Evolutionary conservation across 2,888 invertebrate genomes (phyloP).

Genomic region (Drosophila neoperkinsi): DNA sequence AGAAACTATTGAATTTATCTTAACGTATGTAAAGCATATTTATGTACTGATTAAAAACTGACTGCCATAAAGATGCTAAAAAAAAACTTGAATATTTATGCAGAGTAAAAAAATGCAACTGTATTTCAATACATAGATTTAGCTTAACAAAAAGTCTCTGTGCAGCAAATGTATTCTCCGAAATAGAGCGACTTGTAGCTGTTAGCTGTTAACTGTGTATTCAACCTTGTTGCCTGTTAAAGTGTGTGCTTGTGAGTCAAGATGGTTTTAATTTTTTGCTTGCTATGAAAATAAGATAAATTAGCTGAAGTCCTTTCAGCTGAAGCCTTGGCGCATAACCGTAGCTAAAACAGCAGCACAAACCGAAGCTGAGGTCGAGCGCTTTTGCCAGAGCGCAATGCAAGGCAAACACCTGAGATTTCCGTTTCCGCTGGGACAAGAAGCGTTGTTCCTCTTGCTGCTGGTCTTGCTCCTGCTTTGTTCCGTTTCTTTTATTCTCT

Average conservation of each 20-base stretch:
- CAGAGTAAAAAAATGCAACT: background rate
- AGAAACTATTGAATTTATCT: too few species aligned
- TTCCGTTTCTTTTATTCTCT: constrained; percentile 20
- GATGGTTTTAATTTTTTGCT: constrained; percentile 12
- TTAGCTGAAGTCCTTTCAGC: constrained; percentile 57
- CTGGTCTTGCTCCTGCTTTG: constrained; percentile 12
- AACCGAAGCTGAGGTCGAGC: constrained; percentile 22
- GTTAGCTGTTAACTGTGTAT: background rate
- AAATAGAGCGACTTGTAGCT: constrained; percentile 3
- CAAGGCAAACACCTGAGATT: constrained; percentile 79
- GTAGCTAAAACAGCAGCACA: constrained; percentile 3
- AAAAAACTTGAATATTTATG: background rate
- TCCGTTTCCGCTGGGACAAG: constrained; percentile 74
- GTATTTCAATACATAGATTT: background rate
- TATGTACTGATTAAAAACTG: background rate
- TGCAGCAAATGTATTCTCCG: background rate
- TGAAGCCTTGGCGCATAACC: constrained; percentile 23
- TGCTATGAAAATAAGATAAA: constrained; percentile 72
- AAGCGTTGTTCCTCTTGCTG: constrained; percentile 29
- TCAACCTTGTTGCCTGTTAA: background rate
- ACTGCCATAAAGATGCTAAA: background rate
- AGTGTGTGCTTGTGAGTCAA: constrained; percentile 3
- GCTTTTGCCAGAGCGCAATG: constrained; percentile 28
- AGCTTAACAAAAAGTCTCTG: background rate
- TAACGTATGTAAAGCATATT: background rate